phyloP scores from a whole-genome alignment of 2,113 vertebrate species.

The Sceloporus tristichus region DNA sequence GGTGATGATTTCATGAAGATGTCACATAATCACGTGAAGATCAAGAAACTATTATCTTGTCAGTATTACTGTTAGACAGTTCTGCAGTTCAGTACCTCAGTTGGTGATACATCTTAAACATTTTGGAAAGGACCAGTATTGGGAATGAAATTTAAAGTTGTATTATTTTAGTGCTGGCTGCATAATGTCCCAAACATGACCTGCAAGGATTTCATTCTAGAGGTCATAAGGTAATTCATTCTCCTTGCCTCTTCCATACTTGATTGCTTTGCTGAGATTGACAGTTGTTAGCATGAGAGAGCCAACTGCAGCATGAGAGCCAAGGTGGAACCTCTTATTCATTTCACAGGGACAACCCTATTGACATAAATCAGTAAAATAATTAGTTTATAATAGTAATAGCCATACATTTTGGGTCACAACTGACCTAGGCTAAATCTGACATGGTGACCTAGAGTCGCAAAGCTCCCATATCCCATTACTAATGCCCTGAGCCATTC shows the following conservation, averaged over 20 bases:
- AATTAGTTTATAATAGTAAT: conserved; percentile 37
- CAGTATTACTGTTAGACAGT: no score
- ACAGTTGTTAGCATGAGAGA: not conserved
- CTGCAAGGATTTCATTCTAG: not conserved
- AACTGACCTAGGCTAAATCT: conserved; percentile 47
- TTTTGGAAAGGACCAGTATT: not conserved
- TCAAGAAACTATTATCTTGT: not conserved
- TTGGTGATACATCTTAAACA: not conserved
- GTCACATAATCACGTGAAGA: not conserved
- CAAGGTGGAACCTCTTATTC: conserved; percentile 4
- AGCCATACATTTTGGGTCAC: conserved; percentile 27
- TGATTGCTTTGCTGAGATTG: rapidly evolving
- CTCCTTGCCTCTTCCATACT: not conserved
- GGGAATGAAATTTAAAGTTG: not conserved
- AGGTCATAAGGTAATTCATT: not conserved
- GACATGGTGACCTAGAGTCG: conserved; percentile 43
- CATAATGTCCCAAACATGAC: not conserved
- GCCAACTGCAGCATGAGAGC: not conserved
- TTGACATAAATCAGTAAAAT: conserved; percentile 30
- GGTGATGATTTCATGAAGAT: not conserved
- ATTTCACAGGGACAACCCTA: conserved; percentile 25
- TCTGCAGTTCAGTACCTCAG: no score
- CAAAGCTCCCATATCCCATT: conserved; percentile 41
- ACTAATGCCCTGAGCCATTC: conserved; percentile 38
- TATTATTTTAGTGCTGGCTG: not conserved